Base-by-base conservation (phyloP, 2,797 vertebrate genomes). In the Loriculus beryllinus region DNA sequence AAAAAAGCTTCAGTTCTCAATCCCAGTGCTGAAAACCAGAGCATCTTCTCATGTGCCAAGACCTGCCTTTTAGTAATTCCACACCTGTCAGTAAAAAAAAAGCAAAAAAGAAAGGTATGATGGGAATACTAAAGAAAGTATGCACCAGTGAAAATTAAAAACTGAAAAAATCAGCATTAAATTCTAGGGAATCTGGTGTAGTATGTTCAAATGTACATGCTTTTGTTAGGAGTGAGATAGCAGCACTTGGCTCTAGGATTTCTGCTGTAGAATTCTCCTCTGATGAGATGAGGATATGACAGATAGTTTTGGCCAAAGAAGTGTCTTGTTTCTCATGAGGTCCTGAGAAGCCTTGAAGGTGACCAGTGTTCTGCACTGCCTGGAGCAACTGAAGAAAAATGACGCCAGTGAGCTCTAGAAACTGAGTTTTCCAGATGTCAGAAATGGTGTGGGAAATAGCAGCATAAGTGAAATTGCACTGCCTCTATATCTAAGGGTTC, bases 181-280 rank as follows among this genome's bases (percentile, higher is more conserved):
- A 17, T 70, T 5, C 14, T 40, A 40, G 11, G 25, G 14, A 82
- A 51, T n/a, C 31, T 3, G 1, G 4, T 75, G 7, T 56, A 43
- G 6, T 52, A 15, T 33, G 59, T 63, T 64, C 43, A 80, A 64
- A 81, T 71, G 14, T 31, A 45, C 6, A 6, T n/a, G 18, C 12
- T 7, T 67, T 7, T 49, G 9, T 62, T 72, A 65, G 65, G 39
- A 72, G 65, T 47, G 64, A 85, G 51, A 37, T 18, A n/a, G 13
- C 2, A 2, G 59, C 33, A 37, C 72, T 77, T 21, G 12, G 17
- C 48, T 49, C 21, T 75, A 2, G 0, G 3, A 43, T 86, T 87
- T 83, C 82, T 90, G 9, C 69, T 80, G 40, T 49, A 65, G 65
- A 63, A 87, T 91, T 94, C 18, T 78, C 37, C 22, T 60, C 63